phyloP scores from a whole-genome alignment of 2,797 vertebrate species.

The Echiichthys vipera region DNA sequence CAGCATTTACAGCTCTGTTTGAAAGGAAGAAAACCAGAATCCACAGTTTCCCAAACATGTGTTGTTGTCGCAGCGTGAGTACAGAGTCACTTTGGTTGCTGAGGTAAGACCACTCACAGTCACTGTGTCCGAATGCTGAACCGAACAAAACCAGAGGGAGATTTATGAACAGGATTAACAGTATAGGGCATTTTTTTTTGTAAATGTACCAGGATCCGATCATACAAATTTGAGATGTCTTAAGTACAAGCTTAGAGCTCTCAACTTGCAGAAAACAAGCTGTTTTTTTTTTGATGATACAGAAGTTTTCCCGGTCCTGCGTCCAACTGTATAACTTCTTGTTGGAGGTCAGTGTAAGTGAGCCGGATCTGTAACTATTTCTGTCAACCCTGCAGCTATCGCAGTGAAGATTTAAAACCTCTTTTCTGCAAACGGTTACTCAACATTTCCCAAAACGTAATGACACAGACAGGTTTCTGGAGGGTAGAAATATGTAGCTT shows the following conservation, averaged over 20 bases:
- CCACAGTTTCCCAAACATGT: constrained; percentile 73
- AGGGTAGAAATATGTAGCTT: constrained; percentile 6
- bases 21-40: constrained; percentile 69
- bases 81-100: constrained; percentile 47
- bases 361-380: constrained; percentile 37
- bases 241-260: constrained; percentile 44
- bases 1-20: constrained; percentile 73
- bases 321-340: constrained; percentile 48
- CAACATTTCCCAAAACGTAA: constrained; percentile 16
- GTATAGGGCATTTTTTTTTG: constrained; percentile 14
- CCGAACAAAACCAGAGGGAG: constrained; percentile 17
- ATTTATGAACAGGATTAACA: constrained; percentile 13
- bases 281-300: constrained; percentile 34
- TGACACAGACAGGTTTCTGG: background rate
- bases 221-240: constrained; percentile 40
- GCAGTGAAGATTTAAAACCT: constrained; percentile 16
- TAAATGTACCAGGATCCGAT: constrained; percentile 18
- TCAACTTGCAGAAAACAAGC: constrained; percentile 50
- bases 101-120: constrained; percentile 61
- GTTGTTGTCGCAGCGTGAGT: constrained; percentile 59
- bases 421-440: constrained; percentile 10
- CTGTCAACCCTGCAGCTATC: constrained; percentile 22
- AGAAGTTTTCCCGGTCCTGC: constrained; percentile 33
- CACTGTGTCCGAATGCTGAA: constrained; percentile 26
- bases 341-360: constrained; percentile 14